phyloP scores from a whole-genome alignment of 1,140 invertebrate genomes.

The Agrypnia vestita region DNA sequence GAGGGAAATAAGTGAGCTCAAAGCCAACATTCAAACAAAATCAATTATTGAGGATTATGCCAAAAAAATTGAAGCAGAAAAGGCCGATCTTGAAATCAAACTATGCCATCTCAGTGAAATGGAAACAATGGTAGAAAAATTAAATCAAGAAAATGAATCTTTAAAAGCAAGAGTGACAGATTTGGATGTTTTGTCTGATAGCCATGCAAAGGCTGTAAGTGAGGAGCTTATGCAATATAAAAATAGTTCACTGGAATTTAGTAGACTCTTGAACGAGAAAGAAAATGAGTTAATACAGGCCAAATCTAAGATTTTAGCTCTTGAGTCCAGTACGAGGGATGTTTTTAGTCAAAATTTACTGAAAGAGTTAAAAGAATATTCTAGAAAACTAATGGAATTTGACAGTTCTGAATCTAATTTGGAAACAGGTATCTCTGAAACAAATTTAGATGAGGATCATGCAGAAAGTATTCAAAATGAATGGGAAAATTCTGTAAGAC shows the following conservation, averaged over 20 bases:
- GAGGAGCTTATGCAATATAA: constrained; percentile 11
- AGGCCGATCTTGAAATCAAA: constrained; percentile 47
- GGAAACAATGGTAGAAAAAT: constrained; percentile 24
- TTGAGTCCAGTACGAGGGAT: not conserved
- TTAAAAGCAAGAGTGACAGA: constrained; percentile 53
- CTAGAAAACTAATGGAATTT: constrained; percentile 3
- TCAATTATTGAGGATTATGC: constrained; percentile 54
- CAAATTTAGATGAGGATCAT: not conserved
- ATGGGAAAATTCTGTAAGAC: not conserved
- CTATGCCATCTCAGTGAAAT: constrained; percentile 26
- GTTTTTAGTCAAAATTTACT: not conserved
- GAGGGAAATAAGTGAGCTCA: constrained; percentile 68
- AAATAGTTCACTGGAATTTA: constrained; percentile 5
- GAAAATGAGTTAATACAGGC: not conserved
- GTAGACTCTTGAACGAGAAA: not conserved
- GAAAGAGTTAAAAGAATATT: constrained; percentile 6
- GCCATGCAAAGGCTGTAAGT: not conserved
- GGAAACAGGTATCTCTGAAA: not conserved
- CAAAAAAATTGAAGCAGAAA: constrained; percentile 54
- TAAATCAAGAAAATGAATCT: constrained; percentile 33
- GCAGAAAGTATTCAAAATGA: not conserved
- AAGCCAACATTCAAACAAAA: constrained; percentile 60
- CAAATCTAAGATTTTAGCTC: constrained; percentile 13
- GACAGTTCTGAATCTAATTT: not conserved
- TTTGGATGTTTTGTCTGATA: constrained; percentile 21